A percentile compares a stretch with the other conserved stretches of the same genome.
Evolutionary conservation across 2,888 invertebrate genomes (phyloP).

Genomic region (Chalcis sispes): DNA sequence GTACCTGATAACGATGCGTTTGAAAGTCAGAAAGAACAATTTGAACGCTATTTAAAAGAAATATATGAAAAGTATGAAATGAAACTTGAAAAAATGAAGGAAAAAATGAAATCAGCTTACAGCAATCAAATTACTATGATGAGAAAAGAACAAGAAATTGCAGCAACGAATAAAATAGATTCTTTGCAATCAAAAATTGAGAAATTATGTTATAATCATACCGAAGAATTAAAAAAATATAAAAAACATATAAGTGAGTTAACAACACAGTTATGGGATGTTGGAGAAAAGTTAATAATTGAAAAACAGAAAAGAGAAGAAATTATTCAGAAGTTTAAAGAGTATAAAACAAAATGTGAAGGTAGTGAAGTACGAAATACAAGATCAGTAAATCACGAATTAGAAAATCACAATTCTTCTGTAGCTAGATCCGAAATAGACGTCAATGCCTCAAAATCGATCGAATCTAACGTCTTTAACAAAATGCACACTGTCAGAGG

Average conservation of each 20-base stretch:
- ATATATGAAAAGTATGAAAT: constrained; percentile 83
- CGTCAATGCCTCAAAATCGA: constrained; percentile 33
- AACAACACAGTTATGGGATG: constrained; percentile 80
- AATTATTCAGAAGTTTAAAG: constrained; percentile 73
- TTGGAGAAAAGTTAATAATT: constrained; percentile 80
- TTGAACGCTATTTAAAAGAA: constrained; percentile 74
- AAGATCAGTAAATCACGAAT: constrained; percentile 43
- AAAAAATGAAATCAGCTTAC: constrained; percentile 83
- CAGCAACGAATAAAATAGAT: constrained; percentile 76
- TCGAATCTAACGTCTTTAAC: constrained; percentile 57
- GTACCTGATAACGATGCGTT: neutral
- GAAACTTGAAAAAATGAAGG: constrained; percentile 87
- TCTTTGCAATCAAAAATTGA: constrained; percentile 68
- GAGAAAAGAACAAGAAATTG: constrained; percentile 79
- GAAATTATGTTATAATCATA: constrained; percentile 69
- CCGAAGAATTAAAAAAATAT: constrained; percentile 76
- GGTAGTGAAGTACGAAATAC: constrained; percentile 49
- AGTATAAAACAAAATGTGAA: constrained; percentile 57
- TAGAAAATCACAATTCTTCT: constrained; percentile 21
- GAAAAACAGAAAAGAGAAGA: constrained; percentile 80
- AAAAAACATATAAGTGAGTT: constrained; percentile 78
- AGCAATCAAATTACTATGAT: constrained; percentile 80
- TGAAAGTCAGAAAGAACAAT: neutral
- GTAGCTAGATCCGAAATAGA: constrained; percentile 47
- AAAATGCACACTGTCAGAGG: constrained; percentile 69